Base-by-base conservation (phyloP, 2,113 vertebrate genomes). In the Brachypteracias leptosomus region DNA sequence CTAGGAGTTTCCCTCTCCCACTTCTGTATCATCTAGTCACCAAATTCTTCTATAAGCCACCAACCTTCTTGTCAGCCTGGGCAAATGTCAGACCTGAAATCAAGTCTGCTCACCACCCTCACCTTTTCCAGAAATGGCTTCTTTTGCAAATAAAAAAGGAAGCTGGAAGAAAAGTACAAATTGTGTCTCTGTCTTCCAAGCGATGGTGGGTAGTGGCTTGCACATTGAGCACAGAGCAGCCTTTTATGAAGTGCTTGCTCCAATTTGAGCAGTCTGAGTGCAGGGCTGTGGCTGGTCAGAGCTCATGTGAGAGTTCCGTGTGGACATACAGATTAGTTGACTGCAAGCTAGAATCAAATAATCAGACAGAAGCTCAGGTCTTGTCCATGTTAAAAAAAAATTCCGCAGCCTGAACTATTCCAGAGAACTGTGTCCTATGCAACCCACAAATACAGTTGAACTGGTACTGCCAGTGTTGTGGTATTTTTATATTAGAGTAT, bases 281-380 rank as follows among this genome's bases (percentile, higher is more conserved):
- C 35, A 28, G 65, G 38, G 35, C 47, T 85, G 49, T 40, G 71
- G 16, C 61, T 3, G 4, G 38, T 28, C 49, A 61, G 68, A 58
- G 35, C 13, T 88, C 0, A 0, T 47, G 82, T 0, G 1, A 73
- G 59, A 80, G 15, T 68, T 59, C 0, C 1, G 38, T 55, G 71
- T 74, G 61, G 42, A 46, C 46, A 29, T 51, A 75, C 40, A 80
- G 61, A 67, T 89, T 49, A 66, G 29, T 35, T 86, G 65, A 51
- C 42, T 86, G 62, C 44, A 36, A 88, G 35, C n/a, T 71, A 77
- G 59, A 91, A 62, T 51, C 59, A 15, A 16, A 52, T 63, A 78
- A 54, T 66, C 8, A 6, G 26, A 8, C 62, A 61, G 36, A 35
- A 78, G 59, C 40, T 95, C 4, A 1, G 33, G 47, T 84, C 75